Evolutionary conservation across 2,888 invertebrate species (phyloP).

Genomic region (Lissocephala sabroskyi): DNA sequence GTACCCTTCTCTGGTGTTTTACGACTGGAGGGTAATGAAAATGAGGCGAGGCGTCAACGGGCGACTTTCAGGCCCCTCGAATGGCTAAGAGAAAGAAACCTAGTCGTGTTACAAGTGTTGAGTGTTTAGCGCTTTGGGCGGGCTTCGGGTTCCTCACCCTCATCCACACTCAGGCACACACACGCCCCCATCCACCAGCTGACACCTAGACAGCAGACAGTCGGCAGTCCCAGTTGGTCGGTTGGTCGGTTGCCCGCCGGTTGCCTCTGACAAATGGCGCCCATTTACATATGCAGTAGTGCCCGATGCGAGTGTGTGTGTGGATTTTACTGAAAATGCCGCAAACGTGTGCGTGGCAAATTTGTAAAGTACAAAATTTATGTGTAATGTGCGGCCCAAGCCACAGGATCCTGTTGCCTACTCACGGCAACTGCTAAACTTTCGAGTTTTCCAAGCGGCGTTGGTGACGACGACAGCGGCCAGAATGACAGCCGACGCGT

Average conservation of each 20-base stretch:
- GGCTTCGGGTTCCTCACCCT: background rate
- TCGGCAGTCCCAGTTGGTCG: background rate
- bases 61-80: too few species aligned
- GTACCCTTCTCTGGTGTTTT: too few species aligned
- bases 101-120: slow-evolving; percentile 20
- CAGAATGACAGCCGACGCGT: background rate
- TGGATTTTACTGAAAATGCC: slow-evolving; percentile 62
- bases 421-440: background rate
- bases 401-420: too few species aligned
- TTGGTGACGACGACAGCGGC: slow-evolving; percentile 2
- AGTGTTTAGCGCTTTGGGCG: slow-evolving; percentile 27
- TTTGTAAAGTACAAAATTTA: slow-evolving; percentile 66
- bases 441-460: too few species aligned
- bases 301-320: slow-evolving; percentile 9
- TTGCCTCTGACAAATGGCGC: slow-evolving; percentile 59
- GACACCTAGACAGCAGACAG: slow-evolving; percentile 5
- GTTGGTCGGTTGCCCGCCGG: background rate
- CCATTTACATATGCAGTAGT: slow-evolving; percentile 49
- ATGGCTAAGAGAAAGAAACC: background rate
- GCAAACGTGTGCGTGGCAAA: slow-evolving; percentile 65
- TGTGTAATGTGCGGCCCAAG: slow-evolving; percentile 59
- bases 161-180: background rate
- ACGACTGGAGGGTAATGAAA: too few species aligned
- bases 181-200: slow-evolving; percentile 10
- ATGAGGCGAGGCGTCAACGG: slow-evolving; percentile 19